Evolutionary conservation across 2,888 invertebrate species (phyloP), one percentile per base, ranked within the genome.

Genomic region (Epistrophella euchroma): DNA sequence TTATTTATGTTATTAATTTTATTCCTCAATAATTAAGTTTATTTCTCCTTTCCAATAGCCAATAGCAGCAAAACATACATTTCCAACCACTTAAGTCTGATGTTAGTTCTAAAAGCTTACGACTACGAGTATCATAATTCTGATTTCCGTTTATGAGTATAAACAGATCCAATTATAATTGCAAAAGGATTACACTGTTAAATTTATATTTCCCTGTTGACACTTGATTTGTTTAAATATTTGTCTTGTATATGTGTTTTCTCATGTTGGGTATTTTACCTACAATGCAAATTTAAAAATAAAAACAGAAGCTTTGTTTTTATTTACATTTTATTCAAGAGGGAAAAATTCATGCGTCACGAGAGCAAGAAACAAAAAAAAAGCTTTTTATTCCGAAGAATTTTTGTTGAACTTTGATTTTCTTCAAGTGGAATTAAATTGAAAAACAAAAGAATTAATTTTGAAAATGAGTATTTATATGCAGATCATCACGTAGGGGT

Each of bases 271-370:
- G 10, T 62, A 40, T n/a, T 62, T 32, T 32, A 32, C 32, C 32
- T 25, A 40, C n/a, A 68, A 50, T 68, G 68, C 40, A 60, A 58
- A 58, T 35, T 50, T 56, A 70, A 66, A 76, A 60, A 43, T 76
- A 45, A 11, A 58, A 32, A 47, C 28, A 70, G 50, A 43, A 77
- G 62, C 70, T 70, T 60, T 60, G 25, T 47, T 66, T 76, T 77
- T 71, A 58, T 77, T 40, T 71, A 55, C 62, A 77, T 70, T 70
- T 60, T 55, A 17, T 45, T 37, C n/a, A 37, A 71, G 70, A 47
- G 52, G 77, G 62, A 50, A 70, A 71, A 60, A 77, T 28, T 70
- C 35, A 60, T 71, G 77, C 71, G 70, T 71, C 77, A 71, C 15
- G 50, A 32, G 25, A 52, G 55, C 15, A 15, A 37, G 5, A 50